Evolutionary conservation across 2,888 invertebrate species (phyloP).

Genomic region (Rotaria sp.): DNA sequence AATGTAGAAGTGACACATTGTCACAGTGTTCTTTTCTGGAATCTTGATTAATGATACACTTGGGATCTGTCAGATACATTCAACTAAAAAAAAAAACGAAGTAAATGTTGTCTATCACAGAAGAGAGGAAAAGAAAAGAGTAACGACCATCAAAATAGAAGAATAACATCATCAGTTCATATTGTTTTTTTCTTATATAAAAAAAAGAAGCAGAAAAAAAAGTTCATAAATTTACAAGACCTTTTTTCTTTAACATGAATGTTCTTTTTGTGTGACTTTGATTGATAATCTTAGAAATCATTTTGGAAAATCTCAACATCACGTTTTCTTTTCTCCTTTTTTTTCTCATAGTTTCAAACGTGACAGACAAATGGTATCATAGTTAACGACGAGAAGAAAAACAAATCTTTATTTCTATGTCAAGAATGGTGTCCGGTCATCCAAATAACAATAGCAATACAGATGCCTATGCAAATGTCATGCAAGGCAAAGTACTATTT

Average conservation of each 20-base stretch:
- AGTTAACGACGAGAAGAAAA: not conserved
- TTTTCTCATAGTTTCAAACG: not conserved
- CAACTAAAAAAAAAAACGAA: not conserved
- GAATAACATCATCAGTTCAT: not conserved
- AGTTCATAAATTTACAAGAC: too few species aligned
- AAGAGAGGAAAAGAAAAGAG: too few species aligned
- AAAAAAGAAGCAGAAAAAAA: not conserved
- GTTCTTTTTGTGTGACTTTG: too few species aligned
- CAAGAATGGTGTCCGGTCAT: not conserved
- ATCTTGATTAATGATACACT: conserved; percentile 1
- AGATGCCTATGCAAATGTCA: not conserved
- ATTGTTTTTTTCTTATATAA: not conserved
- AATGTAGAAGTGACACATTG: not conserved
- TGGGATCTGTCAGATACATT: not conserved
- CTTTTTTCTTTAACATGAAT: too few species aligned
- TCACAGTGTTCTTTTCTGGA: not conserved
- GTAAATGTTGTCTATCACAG: not conserved
- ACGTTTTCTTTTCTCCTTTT: not conserved
- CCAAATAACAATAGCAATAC: not conserved
- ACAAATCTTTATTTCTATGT: not conserved
- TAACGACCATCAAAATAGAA: not conserved
- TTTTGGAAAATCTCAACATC: too few species aligned
- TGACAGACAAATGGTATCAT: not conserved
- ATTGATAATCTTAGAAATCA: too few species aligned
- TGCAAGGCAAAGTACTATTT: not conserved